phyloP scores from a whole-genome alignment of 2,797 vertebrate genomes.

The Tapera naevia region DNA sequence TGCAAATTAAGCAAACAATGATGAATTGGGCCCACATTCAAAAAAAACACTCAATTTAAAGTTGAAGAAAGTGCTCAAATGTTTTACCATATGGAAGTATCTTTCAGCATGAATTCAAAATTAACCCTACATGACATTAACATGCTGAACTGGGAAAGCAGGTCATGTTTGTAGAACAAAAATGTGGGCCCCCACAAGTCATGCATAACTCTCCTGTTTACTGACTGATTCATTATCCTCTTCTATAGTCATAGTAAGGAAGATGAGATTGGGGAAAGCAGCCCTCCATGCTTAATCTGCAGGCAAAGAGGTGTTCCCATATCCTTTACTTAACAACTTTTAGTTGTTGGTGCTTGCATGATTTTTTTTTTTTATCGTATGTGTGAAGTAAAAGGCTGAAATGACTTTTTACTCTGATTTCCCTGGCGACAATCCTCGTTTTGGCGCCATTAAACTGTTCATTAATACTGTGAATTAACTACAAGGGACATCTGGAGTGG shows the following conservation, averaged over 20 bases:
- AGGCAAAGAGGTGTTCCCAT: background rate
- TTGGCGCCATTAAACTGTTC: background rate
- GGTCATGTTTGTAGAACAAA: background rate
- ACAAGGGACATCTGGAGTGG: background rate
- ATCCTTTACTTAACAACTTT: background rate
- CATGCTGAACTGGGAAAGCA: background rate
- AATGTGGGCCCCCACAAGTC: background rate
- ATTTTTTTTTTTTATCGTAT: background rate
- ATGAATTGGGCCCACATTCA: background rate
- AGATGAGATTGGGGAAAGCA: background rate
- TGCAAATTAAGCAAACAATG: background rate
- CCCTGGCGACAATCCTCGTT: background rate
- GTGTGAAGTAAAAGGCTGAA: background rate
- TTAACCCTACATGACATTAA: background rate
- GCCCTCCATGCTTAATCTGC: background rate
- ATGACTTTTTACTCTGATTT: background rate
- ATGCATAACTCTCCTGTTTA: background rate
- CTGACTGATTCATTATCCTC: background rate
- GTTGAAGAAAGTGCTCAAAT: background rate
- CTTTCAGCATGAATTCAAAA: background rate
- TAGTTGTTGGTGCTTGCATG: background rate
- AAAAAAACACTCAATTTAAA: background rate
- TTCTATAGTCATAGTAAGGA: background rate
- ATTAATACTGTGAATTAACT: background rate
- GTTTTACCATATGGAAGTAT: background rate